phyloP scores from a whole-genome alignment of 2,113 vertebrate species.

The Bos taurus region DNA sequence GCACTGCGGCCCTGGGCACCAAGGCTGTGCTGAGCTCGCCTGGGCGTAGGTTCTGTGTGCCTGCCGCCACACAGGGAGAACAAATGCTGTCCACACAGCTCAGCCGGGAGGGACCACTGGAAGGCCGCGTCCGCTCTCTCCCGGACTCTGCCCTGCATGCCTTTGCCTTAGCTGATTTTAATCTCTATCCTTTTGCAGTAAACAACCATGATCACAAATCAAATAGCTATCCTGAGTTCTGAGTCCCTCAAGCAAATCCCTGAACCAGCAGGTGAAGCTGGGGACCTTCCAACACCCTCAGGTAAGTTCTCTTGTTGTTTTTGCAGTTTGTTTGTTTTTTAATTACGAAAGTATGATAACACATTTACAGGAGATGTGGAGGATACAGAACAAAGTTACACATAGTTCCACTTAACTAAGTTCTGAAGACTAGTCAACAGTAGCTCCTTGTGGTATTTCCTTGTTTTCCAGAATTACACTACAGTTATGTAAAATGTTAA shows the following conservation, averaged over 20 bases:
- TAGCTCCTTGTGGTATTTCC: not conserved
- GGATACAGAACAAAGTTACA: not conserved
- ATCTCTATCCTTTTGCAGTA: not conserved
- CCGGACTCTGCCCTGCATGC: not conserved
- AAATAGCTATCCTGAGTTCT: not conserved
- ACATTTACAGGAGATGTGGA: not conserved
- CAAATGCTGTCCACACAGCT: not conserved
- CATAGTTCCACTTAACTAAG: not conserved
- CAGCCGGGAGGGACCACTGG: not conserved
- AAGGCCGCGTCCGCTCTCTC: not conserved
- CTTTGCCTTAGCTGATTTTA: not conserved
- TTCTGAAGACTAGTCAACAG: not conserved
- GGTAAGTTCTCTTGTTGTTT: not conserved
- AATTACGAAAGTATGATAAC: not conserved
- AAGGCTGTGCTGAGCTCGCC: not conserved
- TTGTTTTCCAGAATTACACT: not conserved
- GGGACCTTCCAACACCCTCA: not conserved
- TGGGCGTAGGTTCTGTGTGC: accelerated
- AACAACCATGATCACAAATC: not conserved
- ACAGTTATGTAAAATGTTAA: not conserved
- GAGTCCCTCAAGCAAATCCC: not conserved
- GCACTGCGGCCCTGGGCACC: too few species aligned
- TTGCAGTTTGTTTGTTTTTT: not conserved
- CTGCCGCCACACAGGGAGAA: not conserved
- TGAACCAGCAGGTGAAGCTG: not conserved